Conservation (phyloP, 2,797 vertebrate species). For the Myripristis jacobus region DNA sequence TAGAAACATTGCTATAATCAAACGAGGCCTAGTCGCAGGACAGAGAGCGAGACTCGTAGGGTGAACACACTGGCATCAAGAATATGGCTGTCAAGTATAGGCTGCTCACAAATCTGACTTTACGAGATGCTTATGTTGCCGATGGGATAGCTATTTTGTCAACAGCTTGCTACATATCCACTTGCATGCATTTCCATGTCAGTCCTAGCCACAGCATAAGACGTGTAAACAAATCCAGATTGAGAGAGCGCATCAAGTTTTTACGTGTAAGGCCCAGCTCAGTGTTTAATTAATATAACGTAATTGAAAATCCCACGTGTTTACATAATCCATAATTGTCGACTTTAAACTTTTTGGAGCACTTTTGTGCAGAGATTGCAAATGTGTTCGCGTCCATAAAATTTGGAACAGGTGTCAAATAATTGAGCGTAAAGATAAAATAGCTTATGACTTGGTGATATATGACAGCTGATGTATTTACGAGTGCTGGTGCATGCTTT, state of each 20-base stretch:
- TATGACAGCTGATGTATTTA: slow-evolving; percentile 77
- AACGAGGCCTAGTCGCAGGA: slow-evolving; percentile 63
- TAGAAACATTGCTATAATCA: slow-evolving; percentile 45
- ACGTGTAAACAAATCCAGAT: slow-evolving; percentile 73
- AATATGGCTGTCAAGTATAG: slow-evolving; percentile 62
- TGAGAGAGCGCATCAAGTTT: slow-evolving; percentile 64
- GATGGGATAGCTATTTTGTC: slow-evolving; percentile 68
- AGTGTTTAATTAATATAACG: slow-evolving; percentile 24
- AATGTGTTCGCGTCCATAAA: slow-evolving; percentile 48
- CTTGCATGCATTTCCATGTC: slow-evolving; percentile 74
- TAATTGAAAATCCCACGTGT: slow-evolving; percentile 18
- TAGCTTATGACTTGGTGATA: slow-evolving; percentile 67
- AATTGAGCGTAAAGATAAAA: slow-evolving; percentile 75
- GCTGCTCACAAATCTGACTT: slow-evolving; percentile 68
- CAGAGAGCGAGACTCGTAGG: slow-evolving; percentile 32
- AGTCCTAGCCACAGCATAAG: slow-evolving; percentile 66
- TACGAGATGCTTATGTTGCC: slow-evolving; percentile 69
- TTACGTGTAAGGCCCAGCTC: slow-evolving; percentile 29
- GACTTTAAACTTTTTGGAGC: slow-evolving; percentile 37
- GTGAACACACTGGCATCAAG: slow-evolving; percentile 41
- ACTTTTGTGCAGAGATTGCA: slow-evolving; percentile 17
- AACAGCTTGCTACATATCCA: slow-evolving; percentile 74
- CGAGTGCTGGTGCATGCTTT: slow-evolving; percentile 73
- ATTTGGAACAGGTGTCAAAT: slow-evolving; percentile 78
- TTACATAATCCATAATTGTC: slow-evolving; percentile 49